Conservation (phyloP, 2,797 vertebrate species). For the Tapera naevia region DNA sequence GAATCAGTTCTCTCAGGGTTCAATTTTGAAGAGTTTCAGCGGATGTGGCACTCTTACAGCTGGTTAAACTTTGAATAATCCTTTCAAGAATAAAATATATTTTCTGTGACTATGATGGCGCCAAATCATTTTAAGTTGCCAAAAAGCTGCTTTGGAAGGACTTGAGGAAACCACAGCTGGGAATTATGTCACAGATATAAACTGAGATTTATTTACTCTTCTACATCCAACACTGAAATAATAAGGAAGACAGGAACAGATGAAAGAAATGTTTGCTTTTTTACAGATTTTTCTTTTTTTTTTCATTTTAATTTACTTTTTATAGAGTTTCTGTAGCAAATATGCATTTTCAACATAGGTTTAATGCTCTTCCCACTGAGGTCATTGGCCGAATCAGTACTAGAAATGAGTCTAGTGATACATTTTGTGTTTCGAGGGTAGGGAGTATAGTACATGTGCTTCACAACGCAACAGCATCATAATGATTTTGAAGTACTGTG, state of each 20-base stretch:
- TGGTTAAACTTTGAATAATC: slow-evolving; percentile 65
- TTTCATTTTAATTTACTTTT: not conserved
- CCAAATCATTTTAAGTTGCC: slow-evolving; percentile 62
- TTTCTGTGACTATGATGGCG: slow-evolving; percentile 58
- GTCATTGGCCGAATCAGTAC: not conserved
- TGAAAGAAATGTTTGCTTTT: slow-evolving; percentile 48
- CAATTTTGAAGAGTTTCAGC: not conserved
- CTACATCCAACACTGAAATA: slow-evolving; percentile 48
- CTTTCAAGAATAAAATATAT: slow-evolving; percentile 65
- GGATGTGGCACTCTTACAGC: slow-evolving; percentile 19
- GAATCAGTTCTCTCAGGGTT: not conserved
- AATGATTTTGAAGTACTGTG: not conserved
- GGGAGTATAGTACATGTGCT: not conserved
- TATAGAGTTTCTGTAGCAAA: slow-evolving; percentile 35
- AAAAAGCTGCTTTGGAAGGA: slow-evolving; percentile 60
- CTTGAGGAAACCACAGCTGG: slow-evolving; percentile 66
- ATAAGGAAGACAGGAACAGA: slow-evolving; percentile 49
- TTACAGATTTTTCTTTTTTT: not conserved
- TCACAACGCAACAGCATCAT: not conserved
- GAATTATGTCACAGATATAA: slow-evolving; percentile 68
- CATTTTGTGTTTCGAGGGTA: not conserved
- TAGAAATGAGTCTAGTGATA: not conserved
- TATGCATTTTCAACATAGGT: slow-evolving; percentile 4
- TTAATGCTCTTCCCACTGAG: not conserved
- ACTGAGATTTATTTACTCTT: slow-evolving; percentile 66